Conservation (phyloP, 2,888 invertebrate species). For the Xestia xanthographa region DNA sequence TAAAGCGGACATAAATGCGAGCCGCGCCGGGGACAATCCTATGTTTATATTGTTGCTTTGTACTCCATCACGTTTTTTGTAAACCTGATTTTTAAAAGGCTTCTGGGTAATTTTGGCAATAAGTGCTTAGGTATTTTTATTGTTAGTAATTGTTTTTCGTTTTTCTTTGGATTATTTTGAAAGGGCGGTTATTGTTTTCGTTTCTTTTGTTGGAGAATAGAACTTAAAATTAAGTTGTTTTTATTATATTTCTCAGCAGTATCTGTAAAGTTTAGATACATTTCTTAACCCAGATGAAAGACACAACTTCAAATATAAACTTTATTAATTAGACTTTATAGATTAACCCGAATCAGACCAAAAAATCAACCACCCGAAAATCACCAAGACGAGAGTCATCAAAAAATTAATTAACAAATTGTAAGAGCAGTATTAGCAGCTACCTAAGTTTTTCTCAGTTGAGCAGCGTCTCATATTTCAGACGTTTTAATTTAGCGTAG, state of each 20-base stretch:
- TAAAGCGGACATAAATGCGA: conserved; percentile 82
- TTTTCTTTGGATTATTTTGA: conserved; percentile 42
- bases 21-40: conserved; percentile 73
- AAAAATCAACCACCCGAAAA: not conserved
- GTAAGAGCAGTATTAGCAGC: conserved; percentile 50
- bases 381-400: conserved; percentile 17
- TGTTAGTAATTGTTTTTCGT: conserved; percentile 43
- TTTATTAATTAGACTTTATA: too few relatives aligned
- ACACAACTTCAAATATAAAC: too few relatives aligned
- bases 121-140: conserved; percentile 34
- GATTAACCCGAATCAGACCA: not conserved
- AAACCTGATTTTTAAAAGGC: conserved; percentile 60
- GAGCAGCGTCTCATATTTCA: conserved; percentile 80
- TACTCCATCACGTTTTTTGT: conserved; percentile 62
- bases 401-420: conserved; percentile 54
- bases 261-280: not conserved
- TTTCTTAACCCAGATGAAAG: not conserved
- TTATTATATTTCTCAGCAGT: not conserved
- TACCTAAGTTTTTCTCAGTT: conserved; percentile 77
- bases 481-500: conserved; percentile 83
- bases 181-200: conserved; percentile 30
- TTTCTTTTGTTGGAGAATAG: conserved; percentile 34
- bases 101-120: conserved; percentile 53
- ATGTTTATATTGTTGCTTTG: conserved; percentile 75
- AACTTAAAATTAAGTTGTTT: not conserved